Percentiles rank a stretch among this genome's conserved stretches.
Evolutionary conservation across 2,888 invertebrate species (phyloP).

Genomic region (Exephanes ischioxanthus): DNA sequence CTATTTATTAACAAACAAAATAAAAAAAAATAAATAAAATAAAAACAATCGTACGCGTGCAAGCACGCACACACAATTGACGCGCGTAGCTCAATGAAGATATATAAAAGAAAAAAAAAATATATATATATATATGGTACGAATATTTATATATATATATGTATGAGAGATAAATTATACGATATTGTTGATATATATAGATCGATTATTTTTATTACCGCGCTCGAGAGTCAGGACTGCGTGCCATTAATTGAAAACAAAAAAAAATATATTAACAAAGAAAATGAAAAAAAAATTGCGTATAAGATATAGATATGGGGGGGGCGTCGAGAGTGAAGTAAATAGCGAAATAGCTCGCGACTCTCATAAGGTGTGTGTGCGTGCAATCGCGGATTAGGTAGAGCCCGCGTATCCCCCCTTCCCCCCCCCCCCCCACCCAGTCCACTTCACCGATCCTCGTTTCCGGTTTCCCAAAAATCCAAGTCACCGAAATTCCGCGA

Average conservation of each 20-base stretch:
- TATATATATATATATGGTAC: slow-evolving; percentile 14
- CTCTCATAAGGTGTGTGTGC: slow-evolving; percentile 65
- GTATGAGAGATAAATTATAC: slow-evolving; percentile 66
- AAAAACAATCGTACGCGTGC: slow-evolving; percentile 47
- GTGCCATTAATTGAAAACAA: slow-evolving; percentile 29
- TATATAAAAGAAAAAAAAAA: slow-evolving; percentile 59
- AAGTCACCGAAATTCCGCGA: slow-evolving; percentile 67
- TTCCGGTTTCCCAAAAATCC: slow-evolving; percentile 56
- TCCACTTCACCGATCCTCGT: neutral
- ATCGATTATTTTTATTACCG: slow-evolving; percentile 81
- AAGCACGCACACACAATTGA: slow-evolving; percentile 68
- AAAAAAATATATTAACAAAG: slow-evolving; percentile 30
- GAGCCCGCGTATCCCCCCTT: slow-evolving; percentile 42
- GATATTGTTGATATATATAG: slow-evolving; percentile 82
- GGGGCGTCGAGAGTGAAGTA: slow-evolving; percentile 45
- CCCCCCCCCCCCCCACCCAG: neutral
- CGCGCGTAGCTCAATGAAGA: slow-evolving; percentile 65
- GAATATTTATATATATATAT: slow-evolving; percentile 58
- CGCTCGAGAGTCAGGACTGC: slow-evolving; percentile 43
- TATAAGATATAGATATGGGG: slow-evolving; percentile 14
- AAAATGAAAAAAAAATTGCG: slow-evolving; percentile 42
- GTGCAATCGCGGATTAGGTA: slow-evolving; percentile 64
- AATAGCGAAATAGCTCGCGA: slow-evolving; percentile 60
- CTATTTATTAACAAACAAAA: slow-evolving; percentile 82
- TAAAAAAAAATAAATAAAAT: no score